A percentile compares a stretch with the other conserved stretches of the same genome.
Evolutionary conservation across 2,797 vertebrate genomes (phyloP).

Genomic region (Huso huso): DNA sequence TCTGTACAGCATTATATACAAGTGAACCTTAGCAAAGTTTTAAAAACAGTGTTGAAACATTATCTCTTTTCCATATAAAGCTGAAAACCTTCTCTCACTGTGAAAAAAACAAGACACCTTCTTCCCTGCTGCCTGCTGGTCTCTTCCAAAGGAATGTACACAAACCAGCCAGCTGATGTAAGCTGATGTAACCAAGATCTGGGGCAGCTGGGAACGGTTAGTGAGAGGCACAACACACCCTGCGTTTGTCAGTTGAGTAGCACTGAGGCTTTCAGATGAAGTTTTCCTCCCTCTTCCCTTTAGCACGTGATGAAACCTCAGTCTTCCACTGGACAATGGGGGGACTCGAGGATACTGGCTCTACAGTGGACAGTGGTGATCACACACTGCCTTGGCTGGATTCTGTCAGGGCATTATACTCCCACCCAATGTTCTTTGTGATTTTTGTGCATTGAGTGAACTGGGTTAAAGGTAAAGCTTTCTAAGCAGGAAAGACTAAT

Average conservation of each 20-base stretch:
- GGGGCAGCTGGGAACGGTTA: constrained; percentile 46
- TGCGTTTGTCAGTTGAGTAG: constrained; percentile 20
- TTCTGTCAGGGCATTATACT: background rate
- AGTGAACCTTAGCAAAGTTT: constrained; percentile 13
- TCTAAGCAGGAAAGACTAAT: constrained; percentile 17
- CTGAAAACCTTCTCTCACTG: background rate
- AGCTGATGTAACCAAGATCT: constrained; percentile 41
- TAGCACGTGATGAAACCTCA: constrained; percentile 51
- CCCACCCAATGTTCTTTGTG: background rate
- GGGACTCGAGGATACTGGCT: constrained; percentile 38
- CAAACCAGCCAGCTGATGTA: constrained; percentile 31
- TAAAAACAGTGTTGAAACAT: constrained; percentile 11
- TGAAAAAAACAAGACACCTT: background rate
- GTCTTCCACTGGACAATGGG: constrained; percentile 29
- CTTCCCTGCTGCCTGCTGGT: constrained; percentile 6
- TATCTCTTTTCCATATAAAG: background rate
- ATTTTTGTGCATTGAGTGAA: constrained; percentile 20
- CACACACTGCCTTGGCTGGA: background rate
- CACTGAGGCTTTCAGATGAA: background rate
- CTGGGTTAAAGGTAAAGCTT: constrained; percentile 44
- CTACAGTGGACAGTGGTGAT: constrained; percentile 23
- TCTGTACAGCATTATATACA: background rate
- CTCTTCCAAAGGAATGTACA: constrained; percentile 19
- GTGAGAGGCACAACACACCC: constrained; percentile 36
- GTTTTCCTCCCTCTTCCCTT: constrained; percentile 58